These are phyloP conservation scores for Falco concolor DNA, from an alignment of 2,797 vertebrate species.

Conservation along the genomic window DNA sequence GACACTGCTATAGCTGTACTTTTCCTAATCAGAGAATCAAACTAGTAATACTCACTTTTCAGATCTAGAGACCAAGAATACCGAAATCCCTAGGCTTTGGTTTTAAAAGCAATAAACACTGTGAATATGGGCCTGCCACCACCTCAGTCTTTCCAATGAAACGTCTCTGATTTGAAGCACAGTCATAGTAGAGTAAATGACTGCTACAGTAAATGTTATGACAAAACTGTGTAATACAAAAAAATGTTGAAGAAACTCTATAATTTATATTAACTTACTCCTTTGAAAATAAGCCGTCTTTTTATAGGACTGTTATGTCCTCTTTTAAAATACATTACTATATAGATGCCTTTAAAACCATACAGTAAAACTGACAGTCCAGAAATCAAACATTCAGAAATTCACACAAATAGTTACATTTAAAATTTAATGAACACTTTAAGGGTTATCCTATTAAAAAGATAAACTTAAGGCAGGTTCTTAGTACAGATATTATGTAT, in stretches of 20 bases:
- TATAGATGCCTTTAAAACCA: not conserved
- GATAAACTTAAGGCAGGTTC: not conserved
- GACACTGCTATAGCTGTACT: not conserved
- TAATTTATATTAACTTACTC: not conserved
- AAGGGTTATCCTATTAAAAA: not conserved
- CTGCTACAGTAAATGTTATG: conserved; percentile 16
- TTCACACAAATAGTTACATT: not conserved
- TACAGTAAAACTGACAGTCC: not conserved
- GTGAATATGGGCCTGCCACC: not conserved
- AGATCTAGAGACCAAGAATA: not conserved
- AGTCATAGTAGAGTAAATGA: not conserved
- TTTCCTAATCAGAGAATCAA: not conserved
- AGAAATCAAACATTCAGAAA: not conserved
- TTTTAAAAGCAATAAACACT: not conserved
- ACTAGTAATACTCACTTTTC: not conserved
- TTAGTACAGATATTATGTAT: not conserved
- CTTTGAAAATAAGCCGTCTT: not conserved
- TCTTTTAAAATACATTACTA: not conserved
- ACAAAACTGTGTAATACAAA: not conserved
- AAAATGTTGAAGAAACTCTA: not conserved
- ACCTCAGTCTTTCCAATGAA: not conserved
- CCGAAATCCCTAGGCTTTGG: not conserved
- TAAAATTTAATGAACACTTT: not conserved
- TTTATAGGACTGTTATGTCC: not conserved
- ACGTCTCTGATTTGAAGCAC: not conserved